phyloP scores from a whole-genome alignment of 2,113 vertebrate species.

The Gadus macrocephalus region DNA sequence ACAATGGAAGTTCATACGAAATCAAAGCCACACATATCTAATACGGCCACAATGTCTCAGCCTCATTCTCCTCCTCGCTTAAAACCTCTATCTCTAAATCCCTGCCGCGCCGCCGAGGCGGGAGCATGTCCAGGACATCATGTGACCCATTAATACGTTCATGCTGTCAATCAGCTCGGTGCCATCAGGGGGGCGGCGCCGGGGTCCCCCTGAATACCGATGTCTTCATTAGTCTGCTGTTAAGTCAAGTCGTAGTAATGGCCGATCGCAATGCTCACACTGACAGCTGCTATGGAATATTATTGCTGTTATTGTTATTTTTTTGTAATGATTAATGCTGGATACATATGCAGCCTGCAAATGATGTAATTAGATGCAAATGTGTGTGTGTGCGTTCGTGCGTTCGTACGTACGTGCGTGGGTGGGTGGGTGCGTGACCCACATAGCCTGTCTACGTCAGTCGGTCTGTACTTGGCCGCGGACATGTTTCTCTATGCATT shows the following conservation, averaged over 20 bases:
- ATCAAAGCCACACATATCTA: not conserved
- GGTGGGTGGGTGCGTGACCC: not conserved
- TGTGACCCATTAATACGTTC: slow-evolving; percentile 59
- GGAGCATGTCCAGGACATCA: slow-evolving; percentile 61
- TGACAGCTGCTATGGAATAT: slow-evolving; percentile 59
- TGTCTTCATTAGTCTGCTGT: slow-evolving; percentile 52
- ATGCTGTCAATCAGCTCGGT: slow-evolving; percentile 30
- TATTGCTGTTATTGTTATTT: slow-evolving; percentile 43
- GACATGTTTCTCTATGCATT: not conserved
- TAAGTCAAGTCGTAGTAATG: slow-evolving; percentile 59
- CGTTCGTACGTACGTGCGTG: slow-evolving; percentile 8
- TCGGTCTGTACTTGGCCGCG: not conserved
- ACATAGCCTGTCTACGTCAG: not conserved
- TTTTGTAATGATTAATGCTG: slow-evolving; percentile 36
- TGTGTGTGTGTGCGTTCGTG: slow-evolving; percentile 17
- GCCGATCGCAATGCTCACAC: slow-evolving; percentile 55
- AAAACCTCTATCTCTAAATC: not conserved
- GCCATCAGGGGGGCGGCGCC: slow-evolving; percentile 50
- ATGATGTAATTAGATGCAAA: slow-evolving; percentile 60
- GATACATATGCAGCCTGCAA: slow-evolving; percentile 27
- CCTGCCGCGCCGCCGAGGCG: slow-evolving; percentile 4
- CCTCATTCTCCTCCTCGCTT: not conserved
- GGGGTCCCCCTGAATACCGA: slow-evolving; percentile 56
- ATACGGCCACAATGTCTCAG: not conserved
- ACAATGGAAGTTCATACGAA: not conserved